Evolutionary conservation across 2,113 vertebrate species (phyloP).

Genomic region (Rhinopomastus cyanomelas): DNA sequence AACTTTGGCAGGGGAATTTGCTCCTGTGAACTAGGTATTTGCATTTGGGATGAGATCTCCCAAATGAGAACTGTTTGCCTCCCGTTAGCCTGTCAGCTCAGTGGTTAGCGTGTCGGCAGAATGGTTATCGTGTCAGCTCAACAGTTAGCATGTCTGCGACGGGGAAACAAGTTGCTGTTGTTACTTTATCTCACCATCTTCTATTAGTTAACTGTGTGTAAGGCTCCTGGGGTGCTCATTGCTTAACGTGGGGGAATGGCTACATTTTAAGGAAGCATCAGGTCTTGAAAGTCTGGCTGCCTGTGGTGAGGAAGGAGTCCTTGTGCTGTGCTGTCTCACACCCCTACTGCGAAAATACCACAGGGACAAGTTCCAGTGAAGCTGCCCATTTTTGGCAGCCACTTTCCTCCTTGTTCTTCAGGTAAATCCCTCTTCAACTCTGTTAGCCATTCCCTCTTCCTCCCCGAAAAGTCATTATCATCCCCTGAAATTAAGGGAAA

Average conservation of each 20-base stretch:
- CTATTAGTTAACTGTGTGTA: not conserved
- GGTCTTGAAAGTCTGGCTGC: not conserved
- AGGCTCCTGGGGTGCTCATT: not conserved
- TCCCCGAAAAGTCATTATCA: constrained; percentile 62
- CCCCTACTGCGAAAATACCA: constrained; percentile 10
- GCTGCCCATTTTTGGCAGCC: constrained; percentile 40
- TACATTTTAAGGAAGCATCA: not conserved
- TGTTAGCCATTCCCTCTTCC: not conserved
- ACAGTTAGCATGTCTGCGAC: not conserved
- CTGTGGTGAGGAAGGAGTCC: not conserved
- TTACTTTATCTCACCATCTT: not conserved
- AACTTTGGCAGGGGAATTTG: not conserved
- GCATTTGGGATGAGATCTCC: constrained; percentile 26
- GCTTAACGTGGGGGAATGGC: not conserved
- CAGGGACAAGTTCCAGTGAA: constrained; percentile 22
- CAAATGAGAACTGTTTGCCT: not conserved
- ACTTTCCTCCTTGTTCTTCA: constrained; percentile 65
- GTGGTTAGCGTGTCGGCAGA: not conserved
- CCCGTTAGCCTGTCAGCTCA: not conserved
- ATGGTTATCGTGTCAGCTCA: not conserved
- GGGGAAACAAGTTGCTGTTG: not conserved
- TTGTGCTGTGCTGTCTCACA: not conserved
- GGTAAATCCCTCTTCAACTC: constrained; percentile 57
- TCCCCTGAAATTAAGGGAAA: constrained; percentile 66
- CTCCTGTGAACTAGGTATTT: constrained; percentile 5